These are phyloP conservation scores for Drosophila lowei DNA, from an alignment of 1,140 invertebrate genomes.

Conservation along the genomic window DNA sequence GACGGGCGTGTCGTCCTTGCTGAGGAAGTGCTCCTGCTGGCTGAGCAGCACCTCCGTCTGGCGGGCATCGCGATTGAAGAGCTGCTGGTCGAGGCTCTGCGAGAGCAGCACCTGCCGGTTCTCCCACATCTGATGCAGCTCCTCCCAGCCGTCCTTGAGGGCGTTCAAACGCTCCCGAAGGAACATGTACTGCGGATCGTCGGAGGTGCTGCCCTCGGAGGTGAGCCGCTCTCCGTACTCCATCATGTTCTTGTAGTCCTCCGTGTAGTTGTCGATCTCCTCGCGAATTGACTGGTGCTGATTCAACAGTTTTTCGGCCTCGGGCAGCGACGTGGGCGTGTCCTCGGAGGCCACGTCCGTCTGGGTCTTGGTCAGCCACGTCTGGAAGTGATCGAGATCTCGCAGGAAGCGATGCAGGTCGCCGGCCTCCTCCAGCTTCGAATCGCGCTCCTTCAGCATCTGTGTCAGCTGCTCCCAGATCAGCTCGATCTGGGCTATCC, in stretches of 20 bases:
- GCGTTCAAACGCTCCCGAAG: conserved; percentile 97
- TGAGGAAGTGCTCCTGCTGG: conserved; percentile 97
- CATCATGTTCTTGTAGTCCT: conserved; percentile 99
- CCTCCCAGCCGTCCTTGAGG: conserved; percentile 99
- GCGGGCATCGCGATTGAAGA: conserved; percentile 97
- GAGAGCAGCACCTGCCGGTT: conserved; percentile 97
- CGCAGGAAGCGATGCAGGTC: conserved; percentile 99
- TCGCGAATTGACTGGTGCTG: conserved; percentile 99
- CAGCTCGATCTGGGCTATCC: conserved; percentile 93
- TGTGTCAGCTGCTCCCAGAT: conserved; percentile 99
- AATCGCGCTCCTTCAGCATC: conserved; percentile 98
- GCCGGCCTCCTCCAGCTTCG: conserved; percentile 99
- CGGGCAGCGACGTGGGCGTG: conserved; percentile 96
- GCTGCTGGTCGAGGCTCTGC: conserved; percentile 96
- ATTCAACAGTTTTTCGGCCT: conserved; percentile 97
- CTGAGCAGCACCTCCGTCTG: conserved; percentile 98
- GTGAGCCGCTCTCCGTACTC: conserved; percentile 94
- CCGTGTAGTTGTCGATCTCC: conserved; percentile 99
- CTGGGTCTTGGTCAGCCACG: conserved; percentile 99
- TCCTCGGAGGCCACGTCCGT: conserved; percentile 99
- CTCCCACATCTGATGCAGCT: conserved; percentile 99
- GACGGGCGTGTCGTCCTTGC: conserved; percentile 96
- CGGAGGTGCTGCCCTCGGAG: conserved; percentile 90
- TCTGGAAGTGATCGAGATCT: conserved; percentile 99
- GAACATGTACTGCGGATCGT: conserved; percentile 99